Base-by-base conservation (phyloP, 2,113 vertebrate species). In the Pelodiscus sinensis region DNA sequence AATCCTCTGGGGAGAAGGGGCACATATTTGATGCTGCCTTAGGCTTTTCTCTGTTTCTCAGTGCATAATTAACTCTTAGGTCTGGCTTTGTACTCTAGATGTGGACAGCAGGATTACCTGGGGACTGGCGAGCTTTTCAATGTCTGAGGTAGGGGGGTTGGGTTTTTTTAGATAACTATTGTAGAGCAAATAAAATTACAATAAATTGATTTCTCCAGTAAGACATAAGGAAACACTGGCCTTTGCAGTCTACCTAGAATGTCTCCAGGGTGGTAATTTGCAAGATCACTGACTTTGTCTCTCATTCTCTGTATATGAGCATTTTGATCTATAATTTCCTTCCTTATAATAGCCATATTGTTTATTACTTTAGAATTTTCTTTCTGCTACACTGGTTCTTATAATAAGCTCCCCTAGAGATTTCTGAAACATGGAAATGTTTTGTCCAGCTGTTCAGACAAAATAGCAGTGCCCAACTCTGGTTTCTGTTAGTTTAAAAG, bases 361-460 rank as follows among this genome's bases (percentile, higher is more conserved):
- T 91, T 90, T 90, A 89, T 92, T 90, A 65, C 27, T 92, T 94
- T 38, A 68, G 58, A 68, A 56, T 77, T 92, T 90, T 92, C 35
- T 92, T 95, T 92, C 88, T 92, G 83, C 81, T 89, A 18, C 19
- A 22, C 14, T 92, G 22, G 21, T 82, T 96, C 65, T 90, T 85
- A 81, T 88, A 92, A 90, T 89, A 90, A 96, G 71, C n/a, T 90
- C 12, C 81, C 57, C 79, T 65, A 92, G 52, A 54, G 85, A 95
- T 92, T 95, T 94, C 89, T 95, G 90, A 95, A 92, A 92, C 16
- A 80, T 31, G 31, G 56, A 89, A 78, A 90, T 79, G 71, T 90
- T 95, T 97, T 93, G 71, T 93, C 88, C 87, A 95, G 35, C 86
- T 97, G 81, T 85, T 96, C 38, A n/a, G 71, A 85, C 51, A 92